A percentile compares a stretch with the other conserved stretches of the same genome.
Evolutionary conservation across 2,888 invertebrate genomes (phyloP).

Genomic region (Diarsia rubi): DNA sequence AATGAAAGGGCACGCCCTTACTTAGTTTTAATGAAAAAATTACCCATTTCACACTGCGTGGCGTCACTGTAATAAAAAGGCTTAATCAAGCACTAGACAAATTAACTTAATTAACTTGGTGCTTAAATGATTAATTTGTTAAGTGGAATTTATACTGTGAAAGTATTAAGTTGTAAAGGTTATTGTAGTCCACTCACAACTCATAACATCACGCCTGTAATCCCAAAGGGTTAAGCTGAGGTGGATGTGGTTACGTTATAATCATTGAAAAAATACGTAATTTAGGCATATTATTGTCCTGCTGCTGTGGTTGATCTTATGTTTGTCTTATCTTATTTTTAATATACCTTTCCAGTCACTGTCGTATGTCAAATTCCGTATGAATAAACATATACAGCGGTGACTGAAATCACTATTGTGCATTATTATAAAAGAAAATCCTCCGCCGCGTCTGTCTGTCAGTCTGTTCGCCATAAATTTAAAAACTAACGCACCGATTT

Average conservation of each 20-base stretch:
- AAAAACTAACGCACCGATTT: no score
- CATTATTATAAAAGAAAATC: no score
- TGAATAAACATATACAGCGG: no score
- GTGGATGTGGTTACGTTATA: background rate
- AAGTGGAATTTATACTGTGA: slow-evolving; percentile 41
- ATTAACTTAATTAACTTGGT: slow-evolving; percentile 37
- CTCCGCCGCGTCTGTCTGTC: no score
- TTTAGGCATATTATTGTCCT: background rate
- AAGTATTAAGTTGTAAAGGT: slow-evolving; percentile 8
- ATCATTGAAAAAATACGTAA: background rate
- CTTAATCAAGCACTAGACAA: slow-evolving; percentile 48
- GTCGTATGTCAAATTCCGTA: no score
- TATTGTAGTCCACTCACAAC: background rate
- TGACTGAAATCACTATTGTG: no score
- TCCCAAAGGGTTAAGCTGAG: background rate
- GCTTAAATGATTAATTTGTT: slow-evolving; percentile 37
- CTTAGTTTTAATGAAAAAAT: slow-evolving; percentile 41
- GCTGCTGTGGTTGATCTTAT: no score
- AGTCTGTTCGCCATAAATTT: no score
- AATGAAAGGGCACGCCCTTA: slow-evolving; percentile 18
- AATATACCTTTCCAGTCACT: background rate
- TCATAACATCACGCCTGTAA: background rate
- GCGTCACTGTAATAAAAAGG: slow-evolving; percentile 43
- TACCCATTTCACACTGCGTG: slow-evolving; percentile 9
- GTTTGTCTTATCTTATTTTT: no score